A percentile compares a stretch with the other conserved stretches of the same genome.
phyloP scores from a whole-genome alignment of 2,113 vertebrate genomes.

The Capreolus pygargus region DNA sequence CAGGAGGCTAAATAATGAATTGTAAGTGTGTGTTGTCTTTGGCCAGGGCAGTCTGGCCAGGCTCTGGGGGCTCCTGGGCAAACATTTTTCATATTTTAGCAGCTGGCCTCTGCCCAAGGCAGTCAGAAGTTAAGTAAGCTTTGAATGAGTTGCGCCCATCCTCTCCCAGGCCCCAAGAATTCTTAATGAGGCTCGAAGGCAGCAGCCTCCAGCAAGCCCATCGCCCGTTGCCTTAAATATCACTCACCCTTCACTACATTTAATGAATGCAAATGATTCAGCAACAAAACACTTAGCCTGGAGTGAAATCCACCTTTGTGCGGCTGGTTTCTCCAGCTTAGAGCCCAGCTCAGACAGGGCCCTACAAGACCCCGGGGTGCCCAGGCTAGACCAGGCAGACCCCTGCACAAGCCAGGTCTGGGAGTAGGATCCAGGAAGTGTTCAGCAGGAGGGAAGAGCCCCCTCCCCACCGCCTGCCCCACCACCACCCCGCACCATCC shows the following conservation, averaged over 20 bases:
- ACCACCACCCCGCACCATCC: background rate
- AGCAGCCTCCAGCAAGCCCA: conserved; percentile 27
- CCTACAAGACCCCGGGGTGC: background rate
- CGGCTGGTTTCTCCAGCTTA: conserved; percentile 34
- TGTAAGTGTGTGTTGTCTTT: conserved; percentile 65
- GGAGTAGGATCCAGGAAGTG: background rate
- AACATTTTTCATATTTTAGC: conserved; percentile 76
- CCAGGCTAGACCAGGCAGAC: conserved; percentile 35
- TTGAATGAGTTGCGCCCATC: conserved; percentile 55
- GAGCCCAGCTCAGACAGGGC: background rate
- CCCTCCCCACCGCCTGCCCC: background rate
- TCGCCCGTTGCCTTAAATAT: conserved; percentile 38
- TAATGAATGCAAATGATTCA: conserved; percentile 73
- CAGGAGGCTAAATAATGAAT: conserved; percentile 53
- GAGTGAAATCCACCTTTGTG: conserved; percentile 52
- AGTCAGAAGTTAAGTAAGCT: conserved; percentile 76
- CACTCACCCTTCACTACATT: conserved; percentile 47
- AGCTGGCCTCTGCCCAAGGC: conserved; percentile 72
- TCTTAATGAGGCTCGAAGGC: conserved; percentile 64
- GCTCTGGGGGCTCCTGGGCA: conserved; percentile 65
- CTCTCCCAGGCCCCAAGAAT: conserved; percentile 47
- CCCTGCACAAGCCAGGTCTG: background rate
- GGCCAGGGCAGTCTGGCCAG: conserved; percentile 34
- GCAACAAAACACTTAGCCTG: conserved; percentile 71
- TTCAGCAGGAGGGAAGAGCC: background rate